Evolutionary conservation across 2,888 invertebrate genomes (phyloP), one percentile per base, ranked within the genome.

Genomic region (Corythucha ciliata): DNA sequence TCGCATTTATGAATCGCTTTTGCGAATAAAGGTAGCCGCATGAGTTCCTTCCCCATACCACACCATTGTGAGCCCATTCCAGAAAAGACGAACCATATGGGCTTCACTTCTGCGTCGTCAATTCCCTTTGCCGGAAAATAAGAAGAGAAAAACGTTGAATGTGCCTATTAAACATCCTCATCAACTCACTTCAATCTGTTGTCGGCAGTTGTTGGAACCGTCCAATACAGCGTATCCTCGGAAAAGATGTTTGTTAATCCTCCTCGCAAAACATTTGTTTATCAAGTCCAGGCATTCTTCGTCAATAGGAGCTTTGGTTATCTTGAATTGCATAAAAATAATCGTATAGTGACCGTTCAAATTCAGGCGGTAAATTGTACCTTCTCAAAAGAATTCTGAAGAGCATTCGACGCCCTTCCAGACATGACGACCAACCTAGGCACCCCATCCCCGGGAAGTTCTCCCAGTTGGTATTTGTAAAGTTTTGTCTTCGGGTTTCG

Each of bases 1-100:
- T 76, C 74, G 39, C 77, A 78, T 61, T 72, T 73, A 14, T 68
- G 64, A 48, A 87, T 77, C 1, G 83, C 76, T 20, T 74, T 68
- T 4, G 75, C 75, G 67, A 85, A 85, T 14, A 76, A 67, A 14
- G 80, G 79, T 14, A 86, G 65, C 54, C 69, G 66, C 75, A 87
- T 74, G 57, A 87, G 69, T 40, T 76, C 74, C 16, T 72, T 70
- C 1, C 78, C 81, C 84, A 80, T 80, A 39, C 77, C 77, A 47
- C 72, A 67, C 82, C 82, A 83, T 65, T 83, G 83, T 18, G 78
- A 76, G 5, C 83, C 83, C 83, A 84, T 83, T 27, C 83, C 83
- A 53, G 81, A 77, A 69, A 79, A 82, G 18, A 82, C 72, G 64
- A 76, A 82, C 80, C 81, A 84, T 24, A 72, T 63, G 41, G 79